phyloP scores from a whole-genome alignment of 2,888 invertebrate genomes.

The Pachliopta kotzebuea region DNA sequence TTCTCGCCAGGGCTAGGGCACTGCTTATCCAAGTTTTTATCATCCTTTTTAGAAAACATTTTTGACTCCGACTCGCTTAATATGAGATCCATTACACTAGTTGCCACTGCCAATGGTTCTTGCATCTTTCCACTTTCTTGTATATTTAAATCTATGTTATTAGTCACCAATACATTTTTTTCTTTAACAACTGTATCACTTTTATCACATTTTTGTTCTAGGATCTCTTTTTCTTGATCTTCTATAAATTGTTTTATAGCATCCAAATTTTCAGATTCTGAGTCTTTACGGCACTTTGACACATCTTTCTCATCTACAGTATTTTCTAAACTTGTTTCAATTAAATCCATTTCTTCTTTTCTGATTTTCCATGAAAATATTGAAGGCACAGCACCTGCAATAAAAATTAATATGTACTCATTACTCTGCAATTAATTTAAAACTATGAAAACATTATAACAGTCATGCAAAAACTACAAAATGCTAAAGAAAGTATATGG shows the following conservation, averaged over 20 bases:
- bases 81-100: conserved; percentile 64
- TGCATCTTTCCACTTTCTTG: conserved; percentile 33
- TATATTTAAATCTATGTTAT: conserved; percentile 23
- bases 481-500: conserved; percentile 9
- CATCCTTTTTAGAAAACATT: conserved; percentile 40
- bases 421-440: not conserved
- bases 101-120: conserved; percentile 47
- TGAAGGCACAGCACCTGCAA: conserved; percentile 84
- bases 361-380: conserved; percentile 83
- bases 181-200: conserved; percentile 7
- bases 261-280: conserved; percentile 63
- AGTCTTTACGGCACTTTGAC: conserved; percentile 46
- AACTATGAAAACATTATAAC: not conserved
- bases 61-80: conserved; percentile 55
- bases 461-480: conserved; percentile 26
- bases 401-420: conserved; percentile 19
- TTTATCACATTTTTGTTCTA: conserved; percentile 35
- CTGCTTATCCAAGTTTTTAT: conserved; percentile 38
- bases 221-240: conserved; percentile 55
- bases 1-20: conserved; percentile 42
- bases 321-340: conserved; percentile 24
- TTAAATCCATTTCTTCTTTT: conserved; percentile 34
- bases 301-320: conserved; percentile 26
- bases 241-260: conserved; percentile 65
- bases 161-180: conserved; percentile 18